Percentiles rank a stretch among this genome's conserved stretches.
phyloP scores from a whole-genome alignment of 2,797 vertebrate species.

The Pristis pectinata region DNA sequence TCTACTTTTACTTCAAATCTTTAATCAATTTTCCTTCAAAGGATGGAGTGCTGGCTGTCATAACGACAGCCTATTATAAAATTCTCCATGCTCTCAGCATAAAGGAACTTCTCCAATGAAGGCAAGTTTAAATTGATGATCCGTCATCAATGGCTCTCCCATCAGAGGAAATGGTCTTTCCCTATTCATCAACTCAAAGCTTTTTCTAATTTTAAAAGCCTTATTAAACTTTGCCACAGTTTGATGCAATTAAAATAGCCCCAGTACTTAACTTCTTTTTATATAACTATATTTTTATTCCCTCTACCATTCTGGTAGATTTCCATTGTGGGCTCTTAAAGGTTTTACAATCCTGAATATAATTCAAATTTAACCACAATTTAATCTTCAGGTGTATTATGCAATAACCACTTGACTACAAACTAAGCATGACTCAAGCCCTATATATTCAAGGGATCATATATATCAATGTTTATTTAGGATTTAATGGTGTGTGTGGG shows the following conservation, averaged over 20 bases:
- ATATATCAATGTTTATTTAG: too few species aligned
- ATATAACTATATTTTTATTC: not conserved
- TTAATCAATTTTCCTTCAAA: not conserved
- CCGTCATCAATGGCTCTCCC: not conserved
- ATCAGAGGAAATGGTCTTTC: not conserved
- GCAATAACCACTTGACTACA: not conserved
- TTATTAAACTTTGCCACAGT: not conserved
- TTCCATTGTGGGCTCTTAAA: not conserved
- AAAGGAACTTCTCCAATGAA: not conserved
- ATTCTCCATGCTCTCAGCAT: too few species aligned
- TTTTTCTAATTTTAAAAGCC: not conserved
- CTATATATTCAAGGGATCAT: too few species aligned
- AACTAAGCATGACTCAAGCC: not conserved
- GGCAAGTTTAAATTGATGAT: not conserved
- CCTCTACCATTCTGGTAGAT: not conserved
- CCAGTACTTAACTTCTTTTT: not conserved
- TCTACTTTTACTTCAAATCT: not conserved
- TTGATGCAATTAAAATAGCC: not conserved
- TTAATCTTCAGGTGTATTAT: not conserved
- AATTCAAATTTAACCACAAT: not conserved
- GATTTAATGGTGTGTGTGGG: too few species aligned
- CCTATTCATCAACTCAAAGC: not conserved
- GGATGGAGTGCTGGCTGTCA: not conserved
- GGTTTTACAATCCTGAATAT: not conserved
- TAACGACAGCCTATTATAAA: not conserved